Evolutionary conservation across 2,888 invertebrate species (phyloP).

Genomic region (Perithous albicinctus): DNA sequence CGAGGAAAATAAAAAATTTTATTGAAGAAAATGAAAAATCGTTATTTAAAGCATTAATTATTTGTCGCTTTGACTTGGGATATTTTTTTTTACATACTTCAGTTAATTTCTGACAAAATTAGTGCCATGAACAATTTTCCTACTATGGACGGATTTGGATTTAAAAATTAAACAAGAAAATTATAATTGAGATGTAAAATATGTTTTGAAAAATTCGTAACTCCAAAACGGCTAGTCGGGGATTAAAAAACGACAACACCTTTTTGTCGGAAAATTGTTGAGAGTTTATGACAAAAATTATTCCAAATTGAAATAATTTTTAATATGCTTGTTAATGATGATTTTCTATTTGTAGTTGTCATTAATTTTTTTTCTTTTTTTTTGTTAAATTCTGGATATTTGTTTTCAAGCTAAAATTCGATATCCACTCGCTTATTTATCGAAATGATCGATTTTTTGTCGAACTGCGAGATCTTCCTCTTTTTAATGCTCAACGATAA

Average conservation of each 20-base stretch:
- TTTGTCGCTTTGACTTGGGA: not conserved
- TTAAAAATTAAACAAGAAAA: not conserved
- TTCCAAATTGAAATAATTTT: no score
- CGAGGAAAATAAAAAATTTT: no score
- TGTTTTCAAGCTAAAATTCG: slow-evolving; percentile 1
- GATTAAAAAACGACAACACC: no score
- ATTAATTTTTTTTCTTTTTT: no score
- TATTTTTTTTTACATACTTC: not conserved
- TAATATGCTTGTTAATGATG: no score
- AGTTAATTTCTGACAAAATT: not conserved
- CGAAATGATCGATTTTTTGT: slow-evolving; percentile 23
- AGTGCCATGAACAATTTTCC: not conserved
- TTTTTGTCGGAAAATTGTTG: not conserved
- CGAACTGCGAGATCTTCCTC: slow-evolving; percentile 22
- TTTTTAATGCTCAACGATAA: slow-evolving; percentile 11
- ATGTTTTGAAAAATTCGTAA: not conserved
- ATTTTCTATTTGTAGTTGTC: no score
- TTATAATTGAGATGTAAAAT: not conserved
- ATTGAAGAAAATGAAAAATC: not conserved
- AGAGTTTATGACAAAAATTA: not conserved
- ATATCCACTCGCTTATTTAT: slow-evolving; percentile 6
- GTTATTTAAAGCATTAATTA: not conserved
- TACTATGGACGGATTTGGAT: not conserved
- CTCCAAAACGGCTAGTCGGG: not conserved
- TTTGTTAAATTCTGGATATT: no score